phyloP scores from a whole-genome alignment of 2,888 invertebrate species.

The Alitta virens region DNA sequence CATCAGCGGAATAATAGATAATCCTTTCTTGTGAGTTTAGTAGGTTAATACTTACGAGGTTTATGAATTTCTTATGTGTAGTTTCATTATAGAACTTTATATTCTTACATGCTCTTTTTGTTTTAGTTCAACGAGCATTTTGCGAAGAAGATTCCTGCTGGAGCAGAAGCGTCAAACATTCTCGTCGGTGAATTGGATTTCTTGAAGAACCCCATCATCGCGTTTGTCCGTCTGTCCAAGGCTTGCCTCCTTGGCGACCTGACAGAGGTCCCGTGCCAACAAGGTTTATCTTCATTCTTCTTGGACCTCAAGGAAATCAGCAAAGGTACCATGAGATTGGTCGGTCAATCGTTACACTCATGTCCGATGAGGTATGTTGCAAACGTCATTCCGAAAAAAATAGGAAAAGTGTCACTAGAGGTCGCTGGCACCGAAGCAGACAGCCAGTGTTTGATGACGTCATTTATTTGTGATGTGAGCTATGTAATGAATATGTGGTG shows the following conservation, averaged over 20 bases:
- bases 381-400: no score
- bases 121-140: slow-evolving; percentile 38
- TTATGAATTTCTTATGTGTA: no score
- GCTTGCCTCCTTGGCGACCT: slow-evolving; percentile 89
- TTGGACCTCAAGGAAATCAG: slow-evolving; percentile 38
- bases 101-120: not conserved
- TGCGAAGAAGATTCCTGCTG: slow-evolving; percentile 84
- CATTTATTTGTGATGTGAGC: no score
- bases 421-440: no score
- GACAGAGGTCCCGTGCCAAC: slow-evolving; percentile 88
- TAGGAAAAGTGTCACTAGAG: no score
- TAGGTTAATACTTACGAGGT: no score
- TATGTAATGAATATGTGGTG: no score
- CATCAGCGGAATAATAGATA: not conserved
- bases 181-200: slow-evolving; percentile 96
- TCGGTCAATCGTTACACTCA: slow-evolving; percentile 92
- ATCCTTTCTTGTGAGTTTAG: no score
- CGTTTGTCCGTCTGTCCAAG: slow-evolving; percentile 86
- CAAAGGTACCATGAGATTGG: slow-evolving; percentile 85
- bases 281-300: slow-evolving; percentile 65
- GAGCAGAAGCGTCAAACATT: slow-evolving; percentile 96
- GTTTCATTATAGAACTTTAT: no score
- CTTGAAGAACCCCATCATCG: slow-evolving; percentile 85
- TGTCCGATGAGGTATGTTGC: slow-evolving; percentile 89
- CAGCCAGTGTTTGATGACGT: no score